Evolutionary conservation across 2,797 vertebrate species (phyloP).

Genomic region (Myotis vivesi): DNA sequence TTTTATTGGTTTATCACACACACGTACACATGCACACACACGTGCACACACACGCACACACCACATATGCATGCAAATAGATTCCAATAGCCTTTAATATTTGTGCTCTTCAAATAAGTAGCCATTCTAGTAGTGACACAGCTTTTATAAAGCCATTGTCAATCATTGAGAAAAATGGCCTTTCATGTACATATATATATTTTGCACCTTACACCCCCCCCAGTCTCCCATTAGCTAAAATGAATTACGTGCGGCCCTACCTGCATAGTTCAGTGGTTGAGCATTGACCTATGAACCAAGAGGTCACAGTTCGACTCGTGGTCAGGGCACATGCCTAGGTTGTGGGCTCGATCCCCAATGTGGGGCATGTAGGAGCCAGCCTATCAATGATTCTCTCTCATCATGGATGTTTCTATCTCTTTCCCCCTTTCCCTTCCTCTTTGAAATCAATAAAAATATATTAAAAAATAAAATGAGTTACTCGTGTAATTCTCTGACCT

Average conservation of each 20-base stretch:
- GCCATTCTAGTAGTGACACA: neutral
- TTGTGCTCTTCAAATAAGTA: neutral
- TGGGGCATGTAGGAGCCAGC: too few relatives aligned
- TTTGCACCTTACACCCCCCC: neutral
- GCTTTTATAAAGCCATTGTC: neutral
- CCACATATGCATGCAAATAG: neutral
- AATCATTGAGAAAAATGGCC: neutral
- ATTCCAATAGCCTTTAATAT: neutral
- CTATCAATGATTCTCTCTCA: too few relatives aligned
- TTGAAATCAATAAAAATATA: too few relatives aligned
- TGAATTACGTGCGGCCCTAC: neutral
- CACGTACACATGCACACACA: neutral
- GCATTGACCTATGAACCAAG: too few relatives aligned
- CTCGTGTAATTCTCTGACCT: conserved; percentile 13
- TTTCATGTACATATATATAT: neutral
- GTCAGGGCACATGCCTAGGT: neutral
- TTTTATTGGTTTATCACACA: neutral
- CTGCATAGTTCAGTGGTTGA: too few relatives aligned
- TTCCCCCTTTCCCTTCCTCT: too few relatives aligned
- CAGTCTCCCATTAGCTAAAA: neutral
- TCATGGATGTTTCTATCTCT: too few relatives aligned
- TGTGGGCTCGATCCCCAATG: too few relatives aligned
- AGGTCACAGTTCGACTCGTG: too few relatives aligned
- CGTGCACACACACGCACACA: neutral
- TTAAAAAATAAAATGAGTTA: too few relatives aligned